phyloP scores from a whole-genome alignment of 2,113 vertebrate species.

The Leuciscus idus region DNA sequence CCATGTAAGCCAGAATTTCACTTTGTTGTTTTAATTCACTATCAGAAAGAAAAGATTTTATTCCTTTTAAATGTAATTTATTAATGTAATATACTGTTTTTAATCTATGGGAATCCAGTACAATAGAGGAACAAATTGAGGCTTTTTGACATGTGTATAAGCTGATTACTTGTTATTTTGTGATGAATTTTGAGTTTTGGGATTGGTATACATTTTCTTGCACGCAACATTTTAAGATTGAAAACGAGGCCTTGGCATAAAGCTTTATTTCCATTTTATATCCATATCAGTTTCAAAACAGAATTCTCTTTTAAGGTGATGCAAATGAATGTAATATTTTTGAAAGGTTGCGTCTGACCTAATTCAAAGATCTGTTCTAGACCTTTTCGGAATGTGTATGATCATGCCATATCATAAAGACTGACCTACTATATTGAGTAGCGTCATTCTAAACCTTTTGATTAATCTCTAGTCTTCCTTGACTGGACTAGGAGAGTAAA shows the following conservation, averaged over 20 bases:
- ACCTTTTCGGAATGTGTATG: background rate
- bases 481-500: slow-evolving; percentile 44
- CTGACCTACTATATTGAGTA: slow-evolving; percentile 12
- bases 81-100: slow-evolving; percentile 45
- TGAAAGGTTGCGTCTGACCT: slow-evolving; percentile 32
- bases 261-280: slow-evolving; percentile 46
- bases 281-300: slow-evolving; percentile 46
- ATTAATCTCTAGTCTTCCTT: slow-evolving; percentile 36
- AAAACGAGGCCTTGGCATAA: slow-evolving; percentile 33
- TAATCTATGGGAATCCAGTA: slow-evolving; percentile 16
- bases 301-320: slow-evolving; percentile 43
- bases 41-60: slow-evolving; percentile 8
- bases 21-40: slow-evolving; percentile 18
- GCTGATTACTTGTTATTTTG: slow-evolving; percentile 27
- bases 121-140: slow-evolving; percentile 1
- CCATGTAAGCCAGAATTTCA: slow-evolving; percentile 48
- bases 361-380: background rate
- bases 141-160: slow-evolving; percentile 32
- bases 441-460: background rate
- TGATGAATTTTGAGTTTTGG: slow-evolving; percentile 9
- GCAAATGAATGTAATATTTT: slow-evolving; percentile 58
- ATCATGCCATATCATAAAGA: slow-evolving; percentile 3
- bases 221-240: slow-evolving; percentile 14
- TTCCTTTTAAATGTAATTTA: slow-evolving; percentile 50
- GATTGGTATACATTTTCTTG: background rate